Evolutionary conservation across 2,113 vertebrate species (phyloP), one percentile per base, ranked within the genome.

Genomic region (Isichthys henryi): DNA sequence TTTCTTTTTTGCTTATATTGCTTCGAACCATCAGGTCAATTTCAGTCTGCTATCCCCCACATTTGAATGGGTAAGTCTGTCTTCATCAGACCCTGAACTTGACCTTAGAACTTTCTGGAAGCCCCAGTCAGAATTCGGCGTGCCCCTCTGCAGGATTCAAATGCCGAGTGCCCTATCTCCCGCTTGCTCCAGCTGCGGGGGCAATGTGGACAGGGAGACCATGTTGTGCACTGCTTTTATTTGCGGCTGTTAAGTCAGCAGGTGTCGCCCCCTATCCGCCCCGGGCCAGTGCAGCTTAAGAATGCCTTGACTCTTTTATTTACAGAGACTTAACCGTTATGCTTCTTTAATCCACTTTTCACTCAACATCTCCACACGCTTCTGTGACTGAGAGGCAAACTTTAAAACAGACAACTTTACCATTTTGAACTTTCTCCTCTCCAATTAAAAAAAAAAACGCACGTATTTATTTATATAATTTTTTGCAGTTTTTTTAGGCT

Each of bases 21-120:
- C 96, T 96, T 96, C 97, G 94, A 95, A 31, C 62, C 62, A 13
- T 70, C 11, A 97, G 96, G 97, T 98, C 97, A 98, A 10, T 66
- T 97, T 98, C 97, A 97, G 97, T 97, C 97, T 95, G 58, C n/a
- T 27, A 13, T 11, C 62, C 10, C 10, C 10, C 62, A 31, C 10
- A 96, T 97, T 96, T 96, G 97, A 97, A 96, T 96, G 96, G 98
- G 96, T 97, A 97, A 97, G 13, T 13, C 15, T 97, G 96, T 96
- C 97, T 99, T 96, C 96, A 96, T 98, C 97, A 96, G 97, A 96
- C 97, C 97, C 97, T 97, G 96, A 95, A 96, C 91, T 95, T 97
- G 96, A 96, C 95, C 96, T 95, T 96, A 97, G 90, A 96, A 96
- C 95, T 96, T 95, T 96, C 92, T 49, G 95, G 50, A 87, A 56